Evolutionary conservation across 2,888 invertebrate genomes (phyloP).

Genomic region (Patella pellucida): DNA sequence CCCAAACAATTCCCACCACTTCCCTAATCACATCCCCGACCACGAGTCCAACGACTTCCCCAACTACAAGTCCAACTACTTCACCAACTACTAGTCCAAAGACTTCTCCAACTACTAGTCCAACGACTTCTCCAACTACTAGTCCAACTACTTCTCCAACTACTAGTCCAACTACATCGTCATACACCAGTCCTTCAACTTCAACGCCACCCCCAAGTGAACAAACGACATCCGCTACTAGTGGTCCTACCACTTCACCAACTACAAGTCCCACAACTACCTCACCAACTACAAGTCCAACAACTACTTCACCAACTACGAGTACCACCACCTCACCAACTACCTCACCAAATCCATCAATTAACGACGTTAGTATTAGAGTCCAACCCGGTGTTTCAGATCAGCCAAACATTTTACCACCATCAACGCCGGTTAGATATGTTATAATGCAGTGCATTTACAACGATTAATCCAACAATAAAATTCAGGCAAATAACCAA

Average conservation of each 20-base stretch:
- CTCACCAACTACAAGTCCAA: background rate
- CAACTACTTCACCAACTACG: background rate
- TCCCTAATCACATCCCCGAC: background rate
- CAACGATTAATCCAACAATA: no score
- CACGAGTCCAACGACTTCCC: background rate
- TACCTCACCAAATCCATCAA: background rate
- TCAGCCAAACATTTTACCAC: no score
- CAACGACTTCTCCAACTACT: background rate
- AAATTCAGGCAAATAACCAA: no score
- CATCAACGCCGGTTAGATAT: no score
- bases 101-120: background rate
- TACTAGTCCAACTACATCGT: background rate
- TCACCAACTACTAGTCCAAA: background rate
- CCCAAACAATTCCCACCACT: background rate
- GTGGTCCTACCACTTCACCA: background rate
- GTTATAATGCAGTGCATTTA: no score
- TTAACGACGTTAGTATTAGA: no score
- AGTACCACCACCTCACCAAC: background rate
- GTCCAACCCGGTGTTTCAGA: no score
- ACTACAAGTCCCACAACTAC: background rate
- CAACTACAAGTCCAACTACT: background rate
- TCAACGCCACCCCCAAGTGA: background rate
- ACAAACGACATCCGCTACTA: background rate
- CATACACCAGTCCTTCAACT: background rate
- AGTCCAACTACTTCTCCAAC: background rate